Evolutionary conservation across 2,113 vertebrate genomes (phyloP).

Genomic region (Limnothrissa miodon): DNA sequence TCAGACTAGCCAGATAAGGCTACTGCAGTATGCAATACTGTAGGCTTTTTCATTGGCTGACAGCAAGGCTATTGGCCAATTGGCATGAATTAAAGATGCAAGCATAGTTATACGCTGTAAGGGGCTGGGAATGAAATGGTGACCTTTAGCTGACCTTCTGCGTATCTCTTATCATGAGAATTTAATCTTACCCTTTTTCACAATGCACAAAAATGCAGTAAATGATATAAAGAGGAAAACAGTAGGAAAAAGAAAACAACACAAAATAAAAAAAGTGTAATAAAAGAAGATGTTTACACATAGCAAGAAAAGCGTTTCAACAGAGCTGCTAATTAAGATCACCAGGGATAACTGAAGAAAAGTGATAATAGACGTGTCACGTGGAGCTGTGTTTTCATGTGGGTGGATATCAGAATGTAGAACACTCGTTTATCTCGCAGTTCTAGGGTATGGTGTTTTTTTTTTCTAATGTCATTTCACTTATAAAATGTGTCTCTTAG

Average conservation of each 20-base stretch:
- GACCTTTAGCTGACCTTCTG: constrained; percentile 38
- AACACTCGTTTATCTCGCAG: not conserved
- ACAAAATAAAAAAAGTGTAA: not conserved
- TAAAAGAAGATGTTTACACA: constrained; percentile 2
- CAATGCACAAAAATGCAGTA: not conserved
- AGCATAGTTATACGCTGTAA: constrained; percentile 27
- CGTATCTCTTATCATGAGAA: constrained; percentile 28
- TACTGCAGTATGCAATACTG: not conserved
- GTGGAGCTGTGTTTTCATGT: not conserved
- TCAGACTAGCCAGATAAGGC: not conserved
- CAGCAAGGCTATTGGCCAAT: constrained; percentile 30
- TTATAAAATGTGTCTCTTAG: not conserved
- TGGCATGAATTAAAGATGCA: constrained; percentile 45
- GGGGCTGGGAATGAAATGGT: constrained; percentile 16
- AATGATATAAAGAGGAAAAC: not conserved
- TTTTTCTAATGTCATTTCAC: not conserved
- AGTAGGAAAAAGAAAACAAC: not conserved
- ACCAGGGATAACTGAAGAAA: not conserved
- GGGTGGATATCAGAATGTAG: not conserved
- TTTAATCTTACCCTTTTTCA: not conserved
- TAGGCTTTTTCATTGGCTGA: constrained; percentile 22
- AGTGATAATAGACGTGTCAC: not conserved
- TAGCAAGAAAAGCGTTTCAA: not conserved
- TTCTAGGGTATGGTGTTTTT: not conserved
- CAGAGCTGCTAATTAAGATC: not conserved